Conservation (phyloP, 2,797 vertebrate genomes). For the Danio jaintianensis region DNA sequence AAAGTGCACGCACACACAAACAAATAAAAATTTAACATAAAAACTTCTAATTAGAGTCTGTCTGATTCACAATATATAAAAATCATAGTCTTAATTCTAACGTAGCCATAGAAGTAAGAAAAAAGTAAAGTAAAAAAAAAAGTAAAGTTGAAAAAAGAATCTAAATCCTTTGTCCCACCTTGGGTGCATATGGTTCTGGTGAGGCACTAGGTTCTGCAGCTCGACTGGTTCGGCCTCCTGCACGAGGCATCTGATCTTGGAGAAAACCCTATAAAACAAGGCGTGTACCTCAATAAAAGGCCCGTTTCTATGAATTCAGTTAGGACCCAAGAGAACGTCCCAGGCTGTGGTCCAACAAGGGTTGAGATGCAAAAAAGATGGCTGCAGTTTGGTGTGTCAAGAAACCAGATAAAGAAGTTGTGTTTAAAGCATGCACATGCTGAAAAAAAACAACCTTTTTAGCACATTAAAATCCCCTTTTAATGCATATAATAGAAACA, state of each 20-base stretch:
- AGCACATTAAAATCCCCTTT: neutral
- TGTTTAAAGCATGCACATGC: constrained; percentile 36
- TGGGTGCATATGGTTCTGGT: constrained; percentile 87
- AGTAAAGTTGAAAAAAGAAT: neutral
- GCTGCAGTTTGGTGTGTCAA: neutral
- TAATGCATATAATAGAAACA: neutral
- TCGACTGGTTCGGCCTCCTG: constrained; percentile 92
- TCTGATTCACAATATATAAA: too few species aligned
- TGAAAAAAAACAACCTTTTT: neutral
- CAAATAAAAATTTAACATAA: too few species aligned
- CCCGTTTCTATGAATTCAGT: constrained; percentile 54
- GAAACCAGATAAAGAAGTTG: neutral
- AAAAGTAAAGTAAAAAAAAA: too few species aligned
- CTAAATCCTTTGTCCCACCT: constrained; percentile 84
- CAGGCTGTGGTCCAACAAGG: neutral
- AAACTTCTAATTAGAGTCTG: too few species aligned
- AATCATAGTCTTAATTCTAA: too few species aligned
- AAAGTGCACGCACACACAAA: too few species aligned
- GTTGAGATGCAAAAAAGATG: neutral
- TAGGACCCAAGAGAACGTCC: neutral
- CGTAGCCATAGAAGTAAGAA: neutral
- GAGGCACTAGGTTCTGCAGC: constrained; percentile 86
- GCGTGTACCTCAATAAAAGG: constrained; percentile 65
- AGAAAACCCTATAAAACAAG: constrained; percentile 80
- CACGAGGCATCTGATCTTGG: constrained; percentile 82